Base-by-base conservation (phyloP, 1,140 invertebrate species). In the Drosophila teissieri region DNA sequence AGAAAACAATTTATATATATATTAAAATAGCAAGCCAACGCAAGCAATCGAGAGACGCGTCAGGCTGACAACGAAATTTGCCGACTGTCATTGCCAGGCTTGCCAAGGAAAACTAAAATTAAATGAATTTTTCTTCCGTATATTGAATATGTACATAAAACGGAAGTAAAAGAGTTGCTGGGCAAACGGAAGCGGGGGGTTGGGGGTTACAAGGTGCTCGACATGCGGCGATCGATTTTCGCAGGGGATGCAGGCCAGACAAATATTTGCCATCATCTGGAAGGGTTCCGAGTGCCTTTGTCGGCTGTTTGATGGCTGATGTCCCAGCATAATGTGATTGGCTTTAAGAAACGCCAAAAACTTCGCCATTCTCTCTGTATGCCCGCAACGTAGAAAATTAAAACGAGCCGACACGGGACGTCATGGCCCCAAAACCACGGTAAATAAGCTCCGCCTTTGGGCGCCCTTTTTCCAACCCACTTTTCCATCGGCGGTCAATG, bases 351-450 rank as follows among this genome's bases (percentile, higher is more conserved):
- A 52, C 45, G 48, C 53, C 64, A 48, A 39, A 63, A 65, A 74
- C 53, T 44, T 22, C 10, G 58, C n/a, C 44, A 49, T 49, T 70
- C 52, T 72, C 52, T 72, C 68, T 56, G 68, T 74, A 75, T 67
- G 61, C 73, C 73, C 52, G 60, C 61, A 80, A 84, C 78, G 82
- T 86, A 81, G 73, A 83, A 88, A 88, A 88, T 88, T 83, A 80
- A 88, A 88, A 89, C 64, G 42, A 27, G 10, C 27, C 14, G 19
- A 37, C 42, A 27, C n/a, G 51, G 70, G n/a, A n/a, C n/a, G n/a
- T n/a, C n/a, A n/a, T n/a, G n/a, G 19, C 56, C 49, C 52, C 42
- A 27, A 60, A 68, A 63, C 45, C 61, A 78, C 67, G 61, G 67
- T 58, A 82, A 86, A 86, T 88, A 88, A 79, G 83, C 58, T 54